These are phyloP conservation scores for Halictus rubicundus DNA, from an alignment of 1,140 invertebrate genomes.

Conservation along the genomic window DNA sequence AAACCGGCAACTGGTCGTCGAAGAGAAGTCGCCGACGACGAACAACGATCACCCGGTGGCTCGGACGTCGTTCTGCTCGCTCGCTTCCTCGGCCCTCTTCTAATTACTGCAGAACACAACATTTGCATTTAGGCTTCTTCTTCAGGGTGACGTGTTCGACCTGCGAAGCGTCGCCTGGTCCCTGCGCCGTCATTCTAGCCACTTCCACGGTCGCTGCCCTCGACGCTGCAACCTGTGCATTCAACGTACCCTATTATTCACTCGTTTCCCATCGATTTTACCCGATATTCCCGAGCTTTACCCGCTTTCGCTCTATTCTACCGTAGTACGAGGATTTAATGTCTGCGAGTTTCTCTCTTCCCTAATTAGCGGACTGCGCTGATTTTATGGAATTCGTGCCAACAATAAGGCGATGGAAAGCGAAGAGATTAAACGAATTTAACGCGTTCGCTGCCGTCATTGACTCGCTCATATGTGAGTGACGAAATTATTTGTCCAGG, in stretches of 20 bases:
- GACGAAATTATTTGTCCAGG: too few species aligned
- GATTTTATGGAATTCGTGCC: too few species aligned
- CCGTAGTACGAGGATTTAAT: too few species aligned
- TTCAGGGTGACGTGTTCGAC: conserved; percentile 92
- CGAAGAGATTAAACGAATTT: too few species aligned
- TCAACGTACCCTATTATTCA: not conserved
- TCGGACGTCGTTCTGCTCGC: not conserved
- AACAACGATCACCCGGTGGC: conserved; percentile 18
- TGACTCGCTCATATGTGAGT: too few species aligned
- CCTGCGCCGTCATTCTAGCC: conserved; percentile 85
- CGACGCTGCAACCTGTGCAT: conserved; percentile 67
- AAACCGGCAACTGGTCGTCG: conserved; percentile 4
- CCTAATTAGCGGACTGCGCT: too few species aligned
- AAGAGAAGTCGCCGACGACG: conserved; percentile 15
- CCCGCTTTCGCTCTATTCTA: too few species aligned
- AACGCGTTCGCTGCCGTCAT: too few species aligned
- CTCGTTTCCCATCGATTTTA: too few species aligned
- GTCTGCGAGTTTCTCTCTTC: too few species aligned
- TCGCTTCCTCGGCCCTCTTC: conserved; percentile 19
- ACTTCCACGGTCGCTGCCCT: conserved; percentile 86
- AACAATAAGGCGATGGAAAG: too few species aligned
- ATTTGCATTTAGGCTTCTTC: conserved; percentile 94
- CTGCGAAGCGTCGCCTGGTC: conserved; percentile 88
- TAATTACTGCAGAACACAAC: conserved; percentile 92
- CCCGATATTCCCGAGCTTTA: too few species aligned